Evolutionary conservation across 2,797 vertebrate genomes (phyloP).

Genomic region (Lophius americanus): DNA sequence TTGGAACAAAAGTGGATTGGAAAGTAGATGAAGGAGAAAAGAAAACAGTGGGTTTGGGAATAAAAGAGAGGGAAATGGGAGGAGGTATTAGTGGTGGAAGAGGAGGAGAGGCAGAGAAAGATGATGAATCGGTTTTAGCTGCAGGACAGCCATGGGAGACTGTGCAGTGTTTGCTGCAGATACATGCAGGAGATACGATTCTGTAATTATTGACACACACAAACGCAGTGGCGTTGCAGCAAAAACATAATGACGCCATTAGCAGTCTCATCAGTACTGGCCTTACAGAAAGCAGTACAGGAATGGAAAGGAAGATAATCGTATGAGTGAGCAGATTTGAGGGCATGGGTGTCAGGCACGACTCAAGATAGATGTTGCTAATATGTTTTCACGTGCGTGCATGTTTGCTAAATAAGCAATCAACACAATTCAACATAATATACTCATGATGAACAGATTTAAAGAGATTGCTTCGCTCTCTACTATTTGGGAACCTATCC

Average conservation of each 20-base stretch:
- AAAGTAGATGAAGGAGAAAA: background rate
- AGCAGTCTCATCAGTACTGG: slow-evolving; percentile 21
- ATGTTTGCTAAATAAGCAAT: background rate
- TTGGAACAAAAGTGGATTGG: background rate
- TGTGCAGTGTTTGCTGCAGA: slow-evolving; percentile 42
- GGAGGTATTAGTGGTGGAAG: background rate
- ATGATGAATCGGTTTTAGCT: slow-evolving; percentile 13
- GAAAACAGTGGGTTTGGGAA: background rate
- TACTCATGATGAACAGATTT: background rate
- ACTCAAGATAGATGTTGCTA: no score
- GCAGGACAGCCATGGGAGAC: slow-evolving; percentile 35
- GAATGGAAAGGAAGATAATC: background rate
- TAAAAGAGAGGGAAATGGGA: background rate
- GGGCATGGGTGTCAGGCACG: background rate
- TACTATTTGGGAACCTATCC: background rate
- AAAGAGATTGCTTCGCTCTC: no score
- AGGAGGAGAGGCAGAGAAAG: slow-evolving; percentile 1
- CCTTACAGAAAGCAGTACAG: background rate
- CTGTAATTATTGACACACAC: slow-evolving; percentile 25
- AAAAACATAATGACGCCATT: slow-evolving; percentile 52
- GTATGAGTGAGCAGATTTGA: background rate
- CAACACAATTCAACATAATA: background rate
- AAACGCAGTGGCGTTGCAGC: slow-evolving; percentile 42
- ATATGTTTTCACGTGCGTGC: no score
- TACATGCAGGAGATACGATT: slow-evolving; percentile 23